A percentile compares a stretch with the other conserved stretches of the same genome.
Evolutionary conservation across 2,888 invertebrate species (phyloP).

Genomic region (Syritta pipiens): DNA sequence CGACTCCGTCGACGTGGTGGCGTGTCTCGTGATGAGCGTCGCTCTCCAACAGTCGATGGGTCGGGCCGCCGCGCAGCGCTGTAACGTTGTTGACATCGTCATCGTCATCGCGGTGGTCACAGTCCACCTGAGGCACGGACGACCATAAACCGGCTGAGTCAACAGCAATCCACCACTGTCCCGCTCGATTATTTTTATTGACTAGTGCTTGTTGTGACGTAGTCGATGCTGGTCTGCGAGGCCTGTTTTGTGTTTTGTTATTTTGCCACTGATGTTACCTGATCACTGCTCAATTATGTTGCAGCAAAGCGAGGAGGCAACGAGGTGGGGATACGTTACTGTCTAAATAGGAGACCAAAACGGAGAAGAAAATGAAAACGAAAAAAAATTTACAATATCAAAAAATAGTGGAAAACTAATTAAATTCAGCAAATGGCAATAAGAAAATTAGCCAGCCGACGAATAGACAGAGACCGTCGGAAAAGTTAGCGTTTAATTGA

Average conservation of each 20-base stretch:
- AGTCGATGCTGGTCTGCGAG: slow-evolving; percentile 19
- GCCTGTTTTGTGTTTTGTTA: slow-evolving; percentile 47
- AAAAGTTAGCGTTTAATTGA: slow-evolving; percentile 64
- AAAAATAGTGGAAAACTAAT: slow-evolving; percentile 18
- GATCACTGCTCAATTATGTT: slow-evolving; percentile 46
- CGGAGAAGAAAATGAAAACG: slow-evolving; percentile 42
- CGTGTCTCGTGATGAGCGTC: slow-evolving; percentile 4
- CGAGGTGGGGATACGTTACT: too few species aligned
- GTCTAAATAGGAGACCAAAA: slow-evolving; percentile 4
- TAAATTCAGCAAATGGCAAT: slow-evolving; percentile 56
- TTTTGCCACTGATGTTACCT: slow-evolving; percentile 49
- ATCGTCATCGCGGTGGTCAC: neutral
- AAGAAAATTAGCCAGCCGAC: slow-evolving; percentile 51
- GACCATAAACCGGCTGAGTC: slow-evolving; percentile 27
- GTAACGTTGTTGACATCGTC: slow-evolving; percentile 57
- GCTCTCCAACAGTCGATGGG: slow-evolving; percentile 14
- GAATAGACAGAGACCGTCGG: slow-evolving; percentile 60
- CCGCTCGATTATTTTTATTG: neutral
- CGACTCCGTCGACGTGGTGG: slow-evolving; percentile 1
- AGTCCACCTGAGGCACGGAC: slow-evolving; percentile 11
- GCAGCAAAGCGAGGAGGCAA: slow-evolving; percentile 28
- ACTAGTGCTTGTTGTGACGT: slow-evolving; percentile 39
- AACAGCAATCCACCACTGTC: neutral
- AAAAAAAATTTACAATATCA: slow-evolving; percentile 12
- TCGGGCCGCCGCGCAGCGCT: too few species aligned